Evolutionary conservation across 2,888 invertebrate genomes (phyloP).

Genomic region (Ferrisia virgata): DNA sequence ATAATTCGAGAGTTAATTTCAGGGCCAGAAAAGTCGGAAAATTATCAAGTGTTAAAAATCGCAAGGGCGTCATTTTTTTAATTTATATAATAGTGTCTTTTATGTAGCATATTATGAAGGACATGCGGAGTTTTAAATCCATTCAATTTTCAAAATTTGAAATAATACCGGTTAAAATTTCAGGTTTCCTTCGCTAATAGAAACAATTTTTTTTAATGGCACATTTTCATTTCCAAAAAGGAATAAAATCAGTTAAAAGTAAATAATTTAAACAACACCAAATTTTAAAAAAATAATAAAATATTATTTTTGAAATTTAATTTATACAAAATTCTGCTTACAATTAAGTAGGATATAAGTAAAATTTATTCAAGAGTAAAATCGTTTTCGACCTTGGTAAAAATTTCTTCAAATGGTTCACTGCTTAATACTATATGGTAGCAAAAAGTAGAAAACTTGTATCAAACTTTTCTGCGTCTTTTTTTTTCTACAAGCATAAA

Average conservation of each 20-base stretch:
- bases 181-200: too few relatives aligned
- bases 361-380: background rate
- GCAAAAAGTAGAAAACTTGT: background rate
- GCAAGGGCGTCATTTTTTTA: constrained; percentile 27
- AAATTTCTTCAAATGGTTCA: background rate
- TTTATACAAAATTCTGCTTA: too few relatives aligned
- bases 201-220: background rate
- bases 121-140: background rate
- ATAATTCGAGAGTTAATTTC: constrained; percentile 40
- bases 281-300: background rate
- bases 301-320: background rate
- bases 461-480: background rate
- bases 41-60: background rate
- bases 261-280: background rate
- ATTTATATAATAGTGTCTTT: background rate
- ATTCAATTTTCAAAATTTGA: background rate
- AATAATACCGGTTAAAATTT: too few relatives aligned
- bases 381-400: background rate
- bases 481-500: background rate
- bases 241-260: background rate
- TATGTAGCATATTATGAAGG: background rate
- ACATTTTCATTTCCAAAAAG: background rate
- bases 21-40: constrained; percentile 27
- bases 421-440: too few relatives aligned
- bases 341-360: background rate